Base-by-base conservation (phyloP, 1,140 invertebrate species). In the Eciton burchellii region DNA sequence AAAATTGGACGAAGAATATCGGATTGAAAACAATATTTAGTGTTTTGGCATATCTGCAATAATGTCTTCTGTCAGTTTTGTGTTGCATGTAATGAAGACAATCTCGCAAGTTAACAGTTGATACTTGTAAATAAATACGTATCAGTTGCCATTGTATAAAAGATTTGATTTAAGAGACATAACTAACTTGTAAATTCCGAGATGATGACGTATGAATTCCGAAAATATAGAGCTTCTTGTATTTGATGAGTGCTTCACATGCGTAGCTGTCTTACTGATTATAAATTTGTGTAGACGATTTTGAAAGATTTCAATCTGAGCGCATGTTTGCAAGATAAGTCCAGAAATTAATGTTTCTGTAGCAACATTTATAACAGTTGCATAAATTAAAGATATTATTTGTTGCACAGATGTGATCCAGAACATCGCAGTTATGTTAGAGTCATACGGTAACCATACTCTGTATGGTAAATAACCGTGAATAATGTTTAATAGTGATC, bases 101-200 rank as follows among this genome's bases (percentile, higher is more conserved):
- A 6, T 72, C 1, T 56, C 12, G 35, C 0, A 6, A 45, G 9
- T n/a, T n/a, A n/a, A n/a, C n/a, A n/a, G n/a, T n/a, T n/a, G n/a
- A n/a, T n/a, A n/a, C n/a, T n/a, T n/a, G n/a, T n/a, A n/a, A n/a
- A n/a, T n/a, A n/a, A n/a, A n/a, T n/a, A n/a, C n/a, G n/a, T n/a
- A n/a, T n/a, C n/a, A n/a, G n/a, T n/a, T n/a, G n/a, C n/a, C n/a
- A n/a, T n/a, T 74, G 9, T 9, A 12, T 24, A 16, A 14, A 47
- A 71, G 19, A 47, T 35, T 4, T 47, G 14, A 63, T 47, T n/a
- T n/a, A n/a, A n/a, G n/a, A 35, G n/a, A n/a, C 3, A 3, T 56
- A 5, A 52, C 56, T 81, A 73, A 81, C 77, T 60, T 72, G 41
- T 72, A 81, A 71, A 81, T 81, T 11, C 12, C 24, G 66, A 81